A percentile compares a stretch with the other conserved stretches of the same genome.
Conservation (phyloP, 2,797 vertebrate species). For the Euphonia xanthogaster region DNA sequence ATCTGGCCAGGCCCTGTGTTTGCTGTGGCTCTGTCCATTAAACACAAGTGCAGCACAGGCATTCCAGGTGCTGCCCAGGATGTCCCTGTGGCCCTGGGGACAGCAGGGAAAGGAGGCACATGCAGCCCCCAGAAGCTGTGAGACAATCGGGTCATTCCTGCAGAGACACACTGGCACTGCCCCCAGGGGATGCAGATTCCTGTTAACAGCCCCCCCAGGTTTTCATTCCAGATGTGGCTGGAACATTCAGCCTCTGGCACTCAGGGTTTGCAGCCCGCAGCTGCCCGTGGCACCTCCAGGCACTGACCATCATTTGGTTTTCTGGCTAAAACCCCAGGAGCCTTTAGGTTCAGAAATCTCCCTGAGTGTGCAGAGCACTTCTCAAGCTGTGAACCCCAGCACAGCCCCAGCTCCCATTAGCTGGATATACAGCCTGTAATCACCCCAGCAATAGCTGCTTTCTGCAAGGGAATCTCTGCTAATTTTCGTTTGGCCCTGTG, state of each 20-base stretch:
- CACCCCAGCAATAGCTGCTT: not conserved
- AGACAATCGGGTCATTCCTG: not conserved
- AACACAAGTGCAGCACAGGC: accelerated
- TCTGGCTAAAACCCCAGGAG: not conserved
- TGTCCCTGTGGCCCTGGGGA: not conserved
- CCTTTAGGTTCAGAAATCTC: not conserved
- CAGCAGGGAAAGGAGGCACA: not conserved
- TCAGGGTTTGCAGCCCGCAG: not conserved
- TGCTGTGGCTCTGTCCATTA: accelerated
- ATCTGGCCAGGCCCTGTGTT: accelerated
- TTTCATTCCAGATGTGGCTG: not conserved
- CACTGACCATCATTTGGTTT: accelerated
- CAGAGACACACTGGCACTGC: not conserved
- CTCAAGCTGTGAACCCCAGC: not conserved
- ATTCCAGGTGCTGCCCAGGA: accelerated
- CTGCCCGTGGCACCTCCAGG: not conserved
- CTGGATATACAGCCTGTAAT: not conserved
- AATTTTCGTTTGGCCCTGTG: not conserved
- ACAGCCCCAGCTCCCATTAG: not conserved
- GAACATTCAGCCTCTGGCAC: not conserved
- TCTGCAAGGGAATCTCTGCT: not conserved
- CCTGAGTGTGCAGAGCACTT: not conserved
- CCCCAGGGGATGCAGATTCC: not conserved
- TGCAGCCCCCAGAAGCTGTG: not conserved
- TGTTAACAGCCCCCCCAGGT: not conserved